Conservation (phyloP, 2,888 invertebrate genomes). For the Anagyrus pseudococci region DNA sequence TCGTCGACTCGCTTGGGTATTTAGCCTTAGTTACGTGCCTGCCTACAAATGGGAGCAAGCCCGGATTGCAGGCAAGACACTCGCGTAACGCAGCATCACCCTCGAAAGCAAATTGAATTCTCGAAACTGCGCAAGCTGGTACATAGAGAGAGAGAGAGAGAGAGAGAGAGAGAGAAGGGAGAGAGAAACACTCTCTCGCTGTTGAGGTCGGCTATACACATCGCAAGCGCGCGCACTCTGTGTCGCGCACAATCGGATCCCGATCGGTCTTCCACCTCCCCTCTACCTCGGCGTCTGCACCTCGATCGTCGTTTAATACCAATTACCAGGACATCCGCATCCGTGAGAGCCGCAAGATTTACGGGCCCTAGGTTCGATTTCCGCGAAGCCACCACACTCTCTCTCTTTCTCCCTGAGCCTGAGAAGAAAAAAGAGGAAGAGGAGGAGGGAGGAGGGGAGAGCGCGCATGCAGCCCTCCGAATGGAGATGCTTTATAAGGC, state of each 20-base stretch:
- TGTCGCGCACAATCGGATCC: not conserved
- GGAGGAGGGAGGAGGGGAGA: conserved; percentile 3
- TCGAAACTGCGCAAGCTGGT: conserved; percentile 42
- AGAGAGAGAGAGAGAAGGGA: no score
- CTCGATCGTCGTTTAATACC: conserved; percentile 46
- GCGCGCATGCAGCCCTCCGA: not conserved
- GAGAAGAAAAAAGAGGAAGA: not conserved
- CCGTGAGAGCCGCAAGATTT: conserved; percentile 39
- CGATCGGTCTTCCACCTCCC: not conserved
- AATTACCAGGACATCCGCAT: conserved; percentile 39
- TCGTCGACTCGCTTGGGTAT: no score
- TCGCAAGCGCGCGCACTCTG: not conserved
- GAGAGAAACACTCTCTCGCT: not conserved
- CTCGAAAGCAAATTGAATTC: conserved; percentile 51
- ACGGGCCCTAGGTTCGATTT: conserved; percentile 24
- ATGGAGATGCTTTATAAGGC: conserved; percentile 35
- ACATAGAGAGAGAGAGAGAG: not conserved
- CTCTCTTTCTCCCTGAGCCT: conserved; percentile 34
- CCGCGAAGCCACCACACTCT: not conserved
- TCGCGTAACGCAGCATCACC: no score
- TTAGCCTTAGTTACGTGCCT: no score
- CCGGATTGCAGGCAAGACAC: no score
- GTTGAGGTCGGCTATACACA: conserved; percentile 7
- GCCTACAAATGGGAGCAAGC: no score
- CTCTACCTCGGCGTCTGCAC: conserved; percentile 24